A percentile compares a stretch with the other conserved stretches of the same genome.
These are phyloP conservation scores for Drosophila biarmipes DNA, from an alignment of 1,140 invertebrate genomes.

Conservation along the genomic window DNA sequence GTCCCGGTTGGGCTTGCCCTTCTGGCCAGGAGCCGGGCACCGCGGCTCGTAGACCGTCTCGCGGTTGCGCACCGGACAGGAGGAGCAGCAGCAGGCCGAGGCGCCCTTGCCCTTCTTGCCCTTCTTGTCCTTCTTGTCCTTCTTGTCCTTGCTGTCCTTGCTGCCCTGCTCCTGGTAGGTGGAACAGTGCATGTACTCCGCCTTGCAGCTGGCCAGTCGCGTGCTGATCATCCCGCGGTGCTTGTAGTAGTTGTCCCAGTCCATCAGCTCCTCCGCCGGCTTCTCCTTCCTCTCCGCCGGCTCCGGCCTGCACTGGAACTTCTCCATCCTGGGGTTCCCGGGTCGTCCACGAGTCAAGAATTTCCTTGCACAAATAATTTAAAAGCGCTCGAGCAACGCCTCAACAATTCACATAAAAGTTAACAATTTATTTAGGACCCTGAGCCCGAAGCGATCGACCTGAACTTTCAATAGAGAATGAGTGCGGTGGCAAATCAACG, in stretches of 20 bases:
- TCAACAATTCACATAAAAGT: constrained; percentile 46
- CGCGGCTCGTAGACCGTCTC: neutral
- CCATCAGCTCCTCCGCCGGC: constrained; percentile 10
- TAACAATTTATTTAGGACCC: constrained; percentile 48
- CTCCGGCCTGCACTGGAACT: neutral
- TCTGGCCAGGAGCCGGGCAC: constrained; percentile 41
- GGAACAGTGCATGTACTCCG: constrained; percentile 55
- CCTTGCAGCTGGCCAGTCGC: constrained; percentile 12
- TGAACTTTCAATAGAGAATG: constrained; percentile 72
- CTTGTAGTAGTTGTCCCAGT: constrained; percentile 32
- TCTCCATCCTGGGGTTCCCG: neutral
- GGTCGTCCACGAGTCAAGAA: constrained; percentile 8
- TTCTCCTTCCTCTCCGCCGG: constrained; percentile 9
- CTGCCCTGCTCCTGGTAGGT: constrained; percentile 10
- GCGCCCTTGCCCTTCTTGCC: constrained; percentile 20
- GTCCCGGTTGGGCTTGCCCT: constrained; percentile 25
- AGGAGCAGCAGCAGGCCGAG: constrained; percentile 38
- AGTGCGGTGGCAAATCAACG: neutral
- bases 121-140: constrained; percentile 13
- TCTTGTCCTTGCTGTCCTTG: constrained; percentile 1
- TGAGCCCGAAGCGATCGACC: constrained; percentile 55
- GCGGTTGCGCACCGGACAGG: constrained; percentile 24
- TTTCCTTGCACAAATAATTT: constrained; percentile 52
- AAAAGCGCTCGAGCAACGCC: constrained; percentile 4
- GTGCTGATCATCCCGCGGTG: constrained; percentile 42